A percentile compares a stretch with the other conserved stretches of the same genome.
phyloP scores from a whole-genome alignment of 2,888 invertebrate genomes.

The Papilio gigon region DNA sequence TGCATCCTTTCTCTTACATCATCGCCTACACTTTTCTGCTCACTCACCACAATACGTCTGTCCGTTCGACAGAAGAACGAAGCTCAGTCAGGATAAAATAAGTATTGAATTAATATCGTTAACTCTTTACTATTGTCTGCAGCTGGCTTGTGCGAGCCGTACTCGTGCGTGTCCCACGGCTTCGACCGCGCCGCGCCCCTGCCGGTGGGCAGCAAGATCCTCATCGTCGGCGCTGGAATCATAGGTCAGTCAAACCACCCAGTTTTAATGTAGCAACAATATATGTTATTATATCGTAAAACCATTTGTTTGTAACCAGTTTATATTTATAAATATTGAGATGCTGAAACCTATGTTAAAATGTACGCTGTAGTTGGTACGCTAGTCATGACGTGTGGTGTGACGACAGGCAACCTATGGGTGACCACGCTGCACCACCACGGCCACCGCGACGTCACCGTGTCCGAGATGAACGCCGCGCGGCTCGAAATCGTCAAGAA shows the following conservation, averaged over 20 bases:
- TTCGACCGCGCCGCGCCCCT: conserved; percentile 85
- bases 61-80: too few species aligned
- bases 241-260: conserved; percentile 77
- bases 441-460: conserved; percentile 86
- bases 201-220: conserved; percentile 82
- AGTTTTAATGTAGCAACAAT: background rate
- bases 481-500: conserved; percentile 78
- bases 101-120: too few species aligned
- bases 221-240: conserved; percentile 87
- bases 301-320: background rate
- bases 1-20: background rate
- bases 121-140: conserved; percentile 47
- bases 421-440: conserved; percentile 84
- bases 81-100: background rate
- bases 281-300: background rate
- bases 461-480: conserved; percentile 84
- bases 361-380: background rate
- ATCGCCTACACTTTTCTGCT: too few species aligned
- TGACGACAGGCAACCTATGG: conserved; percentile 83
- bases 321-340: background rate
- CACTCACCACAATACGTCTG: too few species aligned
- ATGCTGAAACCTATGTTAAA: background rate
- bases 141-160: conserved; percentile 86
- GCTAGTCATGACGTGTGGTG: background rate
- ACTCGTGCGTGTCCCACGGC: conserved; percentile 87